These are phyloP conservation scores for Blastobasis adustella DNA, from an alignment of 2,888 invertebrate species.

Conservation along the genomic window DNA sequence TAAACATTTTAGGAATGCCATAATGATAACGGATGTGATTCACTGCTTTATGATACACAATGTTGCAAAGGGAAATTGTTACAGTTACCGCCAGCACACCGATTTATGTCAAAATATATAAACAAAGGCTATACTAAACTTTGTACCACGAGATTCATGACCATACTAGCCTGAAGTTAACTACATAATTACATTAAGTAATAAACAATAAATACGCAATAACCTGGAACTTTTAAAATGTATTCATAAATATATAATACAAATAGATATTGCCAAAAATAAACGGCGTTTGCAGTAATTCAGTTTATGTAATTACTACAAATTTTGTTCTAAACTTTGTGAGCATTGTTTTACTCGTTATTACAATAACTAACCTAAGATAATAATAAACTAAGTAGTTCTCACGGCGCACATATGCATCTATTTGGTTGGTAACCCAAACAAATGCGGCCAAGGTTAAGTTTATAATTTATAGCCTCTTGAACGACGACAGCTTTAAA, in stretches of 20 bases:
- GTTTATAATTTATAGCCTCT: conserved; percentile 69
- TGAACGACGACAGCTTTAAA: conserved; percentile 50
- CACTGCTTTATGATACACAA: conserved; percentile 24
- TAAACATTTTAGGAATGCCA: conserved; percentile 32
- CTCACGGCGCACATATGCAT: conserved; percentile 63
- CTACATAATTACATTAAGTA: too few species aligned
- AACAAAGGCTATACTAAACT: conserved; percentile 11
- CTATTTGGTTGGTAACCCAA: conserved; percentile 39
- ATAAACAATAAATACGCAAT: too few species aligned
- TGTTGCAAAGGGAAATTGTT: conserved; percentile 31
- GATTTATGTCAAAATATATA: conserved; percentile 28
- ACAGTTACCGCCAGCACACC: conserved; percentile 23
- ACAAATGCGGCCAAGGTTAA: conserved; percentile 67
- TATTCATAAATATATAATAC: too few species aligned
- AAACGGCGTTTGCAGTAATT: too few species aligned
- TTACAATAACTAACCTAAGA: conserved; percentile 24
- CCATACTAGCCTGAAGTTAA: conserved; percentile 12
- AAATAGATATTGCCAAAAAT: not conserved
- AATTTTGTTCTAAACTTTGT: too few species aligned
- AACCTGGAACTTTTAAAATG: too few species aligned
- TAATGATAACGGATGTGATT: conserved; percentile 32
- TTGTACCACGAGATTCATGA: conserved; percentile 12
- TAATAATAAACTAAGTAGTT: conserved; percentile 24
- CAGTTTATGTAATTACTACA: too few species aligned
- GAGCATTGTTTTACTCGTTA: too few species aligned